Conservation (phyloP, 2,888 invertebrate species). For the Amphipyra tragopoginis region DNA sequence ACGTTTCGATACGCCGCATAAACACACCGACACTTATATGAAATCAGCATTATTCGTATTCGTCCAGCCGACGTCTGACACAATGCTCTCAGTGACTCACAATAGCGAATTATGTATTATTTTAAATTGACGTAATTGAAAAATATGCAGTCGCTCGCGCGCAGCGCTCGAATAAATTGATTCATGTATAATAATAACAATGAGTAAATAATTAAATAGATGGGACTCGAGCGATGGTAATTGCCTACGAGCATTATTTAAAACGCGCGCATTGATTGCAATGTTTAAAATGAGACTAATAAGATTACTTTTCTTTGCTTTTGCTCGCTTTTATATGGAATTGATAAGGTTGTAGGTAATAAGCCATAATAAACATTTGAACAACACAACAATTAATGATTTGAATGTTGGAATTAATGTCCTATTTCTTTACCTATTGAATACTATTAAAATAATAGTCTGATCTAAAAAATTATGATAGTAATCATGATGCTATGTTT, state of each 20-base stretch:
- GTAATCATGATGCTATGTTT: too few relatives aligned
- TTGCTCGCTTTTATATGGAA: neutral
- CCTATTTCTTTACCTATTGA: too few relatives aligned
- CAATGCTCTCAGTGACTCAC: constrained; percentile 88
- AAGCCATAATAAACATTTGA: too few relatives aligned
- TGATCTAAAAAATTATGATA: too few relatives aligned
- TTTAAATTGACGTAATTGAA: constrained; percentile 90
- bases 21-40: constrained; percentile 46
- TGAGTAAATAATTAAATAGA: constrained; percentile 69
- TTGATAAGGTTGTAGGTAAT: too few relatives aligned
- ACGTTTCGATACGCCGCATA: constrained; percentile 36
- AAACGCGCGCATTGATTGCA: constrained; percentile 48
- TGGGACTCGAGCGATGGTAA: constrained; percentile 37
- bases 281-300: constrained; percentile 37
- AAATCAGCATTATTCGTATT: constrained; percentile 62
- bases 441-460: too few relatives aligned
- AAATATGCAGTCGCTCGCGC: constrained; percentile 88
- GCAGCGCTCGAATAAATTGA: constrained; percentile 86
- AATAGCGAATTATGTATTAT: constrained; percentile 90
- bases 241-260: constrained; percentile 54
- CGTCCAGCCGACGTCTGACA: constrained; percentile 76
- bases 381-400: too few relatives aligned
- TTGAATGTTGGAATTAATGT: too few relatives aligned
- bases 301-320: constrained; percentile 16
- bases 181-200: constrained; percentile 85